Evolutionary conservation across 1,140 invertebrate species (phyloP).

Genomic region (Gyrodactylus salaris): DNA sequence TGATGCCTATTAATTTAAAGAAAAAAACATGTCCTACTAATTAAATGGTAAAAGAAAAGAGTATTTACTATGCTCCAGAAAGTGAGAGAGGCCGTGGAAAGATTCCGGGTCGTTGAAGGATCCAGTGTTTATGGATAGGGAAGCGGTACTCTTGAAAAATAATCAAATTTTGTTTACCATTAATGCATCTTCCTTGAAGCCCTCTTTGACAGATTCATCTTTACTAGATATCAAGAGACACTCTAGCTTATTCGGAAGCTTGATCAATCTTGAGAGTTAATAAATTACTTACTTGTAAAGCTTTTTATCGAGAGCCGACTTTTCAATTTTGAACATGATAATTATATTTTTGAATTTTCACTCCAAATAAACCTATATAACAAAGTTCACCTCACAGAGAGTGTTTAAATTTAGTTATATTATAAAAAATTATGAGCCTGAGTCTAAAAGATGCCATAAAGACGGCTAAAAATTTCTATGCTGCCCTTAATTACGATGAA

Average conservation of each 20-base stretch:
- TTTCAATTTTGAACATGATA: not conserved
- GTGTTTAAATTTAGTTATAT: too few species aligned
- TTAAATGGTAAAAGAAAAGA: not conserved
- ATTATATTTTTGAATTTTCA: not conserved
- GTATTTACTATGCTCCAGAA: constrained; percentile 18
- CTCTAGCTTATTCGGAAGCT: not conserved
- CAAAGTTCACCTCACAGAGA: too few species aligned
- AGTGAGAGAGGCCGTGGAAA: constrained; percentile 18
- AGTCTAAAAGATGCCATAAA: not conserved
- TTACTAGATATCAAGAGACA: not conserved
- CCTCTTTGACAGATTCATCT: not conserved
- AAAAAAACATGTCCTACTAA: not conserved
- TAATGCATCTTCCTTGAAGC: not conserved
- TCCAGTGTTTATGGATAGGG: constrained; percentile 15
- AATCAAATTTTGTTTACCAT: not conserved
- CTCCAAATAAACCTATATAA: too few species aligned
- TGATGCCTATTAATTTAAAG: constrained; percentile 4
- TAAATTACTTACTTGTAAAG: not conserved
- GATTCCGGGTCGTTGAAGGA: constrained; percentile 16
- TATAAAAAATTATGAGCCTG: too few species aligned
- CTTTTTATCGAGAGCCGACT: not conserved
- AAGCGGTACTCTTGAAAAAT: constrained; percentile 11
- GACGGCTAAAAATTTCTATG: not conserved
- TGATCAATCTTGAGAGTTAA: not conserved
- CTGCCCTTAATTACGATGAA: not conserved